Base-by-base conservation (phyloP, 2,888 invertebrate species). In the Laothoe populi region DNA sequence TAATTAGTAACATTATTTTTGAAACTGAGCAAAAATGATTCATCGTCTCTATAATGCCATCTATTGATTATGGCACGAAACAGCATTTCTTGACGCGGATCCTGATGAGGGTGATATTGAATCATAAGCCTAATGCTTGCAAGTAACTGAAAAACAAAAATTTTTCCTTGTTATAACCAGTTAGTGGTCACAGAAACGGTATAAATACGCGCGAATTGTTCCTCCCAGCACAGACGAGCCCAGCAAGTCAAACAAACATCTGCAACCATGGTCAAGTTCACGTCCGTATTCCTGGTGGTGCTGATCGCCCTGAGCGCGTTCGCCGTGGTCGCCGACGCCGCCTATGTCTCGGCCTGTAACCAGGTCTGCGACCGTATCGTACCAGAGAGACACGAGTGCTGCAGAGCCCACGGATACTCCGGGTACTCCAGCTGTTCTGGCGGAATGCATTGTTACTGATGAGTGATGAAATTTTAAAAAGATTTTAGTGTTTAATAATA, bases 231-330 rank as follows among this genome's bases (percentile, higher is more conserved):
- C 44, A 44, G 19, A 19, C 1, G 8, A 44, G 13, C 44, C 4
- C 4, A 42, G 42, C 7, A 42, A 16, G 4, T 42, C 42, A 16
- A 16, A 16, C n/a, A n/a, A n/a, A n/a, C n/a, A n/a, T n/a, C 10
- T 19, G 16, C 19, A 44, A 44, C 44, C 19, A 44, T 44, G 44
- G 31, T 31, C 7, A 44, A 44, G 44, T 44, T 19, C 44, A 44
- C 19, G 19, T 19, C 44, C 1, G 44, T 44, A 8, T 44, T 44
- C 19, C 44, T 44, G 44, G 5, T 44, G 19, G 44, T 44, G 19
- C 44, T 44, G 44, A 19, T 44, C 8, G 44, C 44, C 8, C 16
- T 44, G 44, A 44, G 44, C 44, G 44, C 44, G 44, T 19, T 44
- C 19, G 44, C 44, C 2, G 44, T 8, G 19, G 44, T 44, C 19